Percentiles rank a stretch among this genome's conserved stretches.
These are phyloP conservation scores for Anthoptus insignis DNA, from an alignment of 2,888 invertebrate species.

Conservation along the genomic window DNA sequence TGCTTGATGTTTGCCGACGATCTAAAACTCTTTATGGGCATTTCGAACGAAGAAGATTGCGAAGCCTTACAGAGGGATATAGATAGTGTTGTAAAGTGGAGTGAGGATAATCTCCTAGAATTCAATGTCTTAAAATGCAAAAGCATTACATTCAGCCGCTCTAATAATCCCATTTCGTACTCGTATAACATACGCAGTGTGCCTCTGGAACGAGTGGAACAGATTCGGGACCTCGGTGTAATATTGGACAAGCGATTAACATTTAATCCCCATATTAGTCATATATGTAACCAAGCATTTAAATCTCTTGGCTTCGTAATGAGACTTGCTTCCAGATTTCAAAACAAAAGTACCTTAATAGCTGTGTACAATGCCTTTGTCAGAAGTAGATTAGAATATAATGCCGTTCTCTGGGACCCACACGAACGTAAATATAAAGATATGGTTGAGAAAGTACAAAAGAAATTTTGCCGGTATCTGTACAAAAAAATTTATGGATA, in stretches of 20 bases:
- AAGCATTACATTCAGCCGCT: neutral
- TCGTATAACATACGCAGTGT: neutral
- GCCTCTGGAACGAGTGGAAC: neutral
- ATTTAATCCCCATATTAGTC: neutral
- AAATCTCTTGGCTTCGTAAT: neutral
- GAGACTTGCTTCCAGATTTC: neutral
- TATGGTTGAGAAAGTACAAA: slow-evolving; percentile 39
- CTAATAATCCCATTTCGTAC: neutral
- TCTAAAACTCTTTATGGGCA: too few species aligned
- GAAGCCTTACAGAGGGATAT: slow-evolving; percentile 21
- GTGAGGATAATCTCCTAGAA: neutral
- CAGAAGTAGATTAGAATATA: slow-evolving; percentile 30
- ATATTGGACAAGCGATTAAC: neutral
- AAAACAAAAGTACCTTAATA: neutral
- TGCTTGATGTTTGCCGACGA: slow-evolving; percentile 33
- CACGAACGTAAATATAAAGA: slow-evolving; percentile 29
- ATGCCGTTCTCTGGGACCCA: slow-evolving; percentile 31
- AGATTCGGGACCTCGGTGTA: neutral
- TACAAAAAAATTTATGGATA: slow-evolving; percentile 27
- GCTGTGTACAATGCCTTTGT: slow-evolving; percentile 30
- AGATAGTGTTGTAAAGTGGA: slow-evolving; percentile 4
- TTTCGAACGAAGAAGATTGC: neutral
- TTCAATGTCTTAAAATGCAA: neutral
- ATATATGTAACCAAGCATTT: neutral
- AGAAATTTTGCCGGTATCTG: slow-evolving; percentile 27